These are phyloP conservation scores for Dendrocincla fuliginosa DNA, from an alignment of 2,797 vertebrate genomes.

Conservation along the genomic window DNA sequence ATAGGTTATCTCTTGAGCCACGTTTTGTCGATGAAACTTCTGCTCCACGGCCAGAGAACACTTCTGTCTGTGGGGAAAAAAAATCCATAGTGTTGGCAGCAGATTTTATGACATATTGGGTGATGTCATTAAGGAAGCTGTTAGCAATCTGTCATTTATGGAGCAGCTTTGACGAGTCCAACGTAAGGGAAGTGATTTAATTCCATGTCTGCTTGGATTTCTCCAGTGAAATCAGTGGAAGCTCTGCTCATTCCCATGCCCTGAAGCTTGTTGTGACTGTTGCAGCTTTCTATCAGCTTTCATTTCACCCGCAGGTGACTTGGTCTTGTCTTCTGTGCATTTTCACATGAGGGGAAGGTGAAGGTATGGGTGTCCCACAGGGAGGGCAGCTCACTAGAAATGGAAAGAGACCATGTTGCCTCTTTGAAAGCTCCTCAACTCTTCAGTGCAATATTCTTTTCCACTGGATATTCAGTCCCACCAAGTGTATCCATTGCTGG, in stretches of 20 bases:
- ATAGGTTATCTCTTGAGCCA: slow-evolving; percentile 14
- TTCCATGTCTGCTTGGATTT: slow-evolving; percentile 55
- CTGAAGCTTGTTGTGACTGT: not conserved
- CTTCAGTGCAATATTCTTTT: not conserved
- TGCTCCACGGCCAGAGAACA: slow-evolving; percentile 16
- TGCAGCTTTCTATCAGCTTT: not conserved
- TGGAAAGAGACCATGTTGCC: not conserved
- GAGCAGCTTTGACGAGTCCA: slow-evolving; percentile 31
- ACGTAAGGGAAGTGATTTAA: slow-evolving; percentile 41
- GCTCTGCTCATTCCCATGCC: not conserved
- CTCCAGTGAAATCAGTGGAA: slow-evolving; percentile 25
- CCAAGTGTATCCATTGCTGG: not conserved
- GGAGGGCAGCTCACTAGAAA: not conserved
- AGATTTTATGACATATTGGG: slow-evolving; percentile 67
- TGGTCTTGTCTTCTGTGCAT: not conserved
- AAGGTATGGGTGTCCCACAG: not conserved
- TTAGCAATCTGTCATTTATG: slow-evolving; percentile 68
- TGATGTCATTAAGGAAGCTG: slow-evolving; percentile 67
- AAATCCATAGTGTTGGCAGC: slow-evolving; percentile 36
- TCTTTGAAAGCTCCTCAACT: not conserved
- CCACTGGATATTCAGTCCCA: not conserved
- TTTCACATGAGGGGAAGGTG: not conserved
- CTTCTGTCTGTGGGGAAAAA: not conserved
- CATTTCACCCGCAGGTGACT: not conserved
- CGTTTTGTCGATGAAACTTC: slow-evolving; percentile 18